Evolutionary conservation across 2,888 invertebrate genomes (phyloP).

Genomic region (Ennomos quercinarius): DNA sequence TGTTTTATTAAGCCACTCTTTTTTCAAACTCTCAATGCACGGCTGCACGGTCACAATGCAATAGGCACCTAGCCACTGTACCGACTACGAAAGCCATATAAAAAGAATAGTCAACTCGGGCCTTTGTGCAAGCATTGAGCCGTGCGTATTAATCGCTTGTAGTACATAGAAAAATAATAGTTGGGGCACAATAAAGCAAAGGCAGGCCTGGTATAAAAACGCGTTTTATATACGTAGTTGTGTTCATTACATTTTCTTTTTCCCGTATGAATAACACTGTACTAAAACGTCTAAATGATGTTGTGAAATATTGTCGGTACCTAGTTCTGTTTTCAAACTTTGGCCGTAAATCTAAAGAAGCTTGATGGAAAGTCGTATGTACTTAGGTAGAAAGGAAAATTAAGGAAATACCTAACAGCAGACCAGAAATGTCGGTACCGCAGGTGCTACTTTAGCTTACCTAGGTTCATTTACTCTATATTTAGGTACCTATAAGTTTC

Average conservation of each 20-base stretch:
- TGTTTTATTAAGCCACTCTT: slow-evolving; percentile 28
- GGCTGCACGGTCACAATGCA: slow-evolving; percentile 59
- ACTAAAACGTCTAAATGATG: slow-evolving; percentile 18
- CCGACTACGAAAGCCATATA: slow-evolving; percentile 48
- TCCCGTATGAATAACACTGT: slow-evolving; percentile 17
- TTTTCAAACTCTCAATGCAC: slow-evolving; percentile 52
- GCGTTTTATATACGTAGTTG: slow-evolving; percentile 2
- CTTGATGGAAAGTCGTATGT: slow-evolving; percentile 15
- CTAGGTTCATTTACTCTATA: no score
- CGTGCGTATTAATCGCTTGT: slow-evolving; percentile 65
- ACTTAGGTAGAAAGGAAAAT: slow-evolving; percentile 4
- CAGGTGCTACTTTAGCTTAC: no score
- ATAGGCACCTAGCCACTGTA: slow-evolving; percentile 25
- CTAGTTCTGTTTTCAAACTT: slow-evolving; percentile 16
- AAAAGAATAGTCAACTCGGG: slow-evolving; percentile 55
- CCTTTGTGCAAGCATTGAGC: slow-evolving; percentile 71
- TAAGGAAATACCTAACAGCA: not conserved
- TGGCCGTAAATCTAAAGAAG: slow-evolving; percentile 18
- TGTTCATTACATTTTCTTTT: slow-evolving; percentile 25
- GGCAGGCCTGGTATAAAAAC: slow-evolving; percentile 4
- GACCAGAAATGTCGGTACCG: not conserved
- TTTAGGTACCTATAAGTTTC: no score
- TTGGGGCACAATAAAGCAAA: slow-evolving; percentile 9
- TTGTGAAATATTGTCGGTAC: slow-evolving; percentile 15
- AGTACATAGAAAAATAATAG: slow-evolving; percentile 56